phyloP scores from a whole-genome alignment of 2,113 vertebrate genomes.

The Serranochromis macrocephalus region DNA sequence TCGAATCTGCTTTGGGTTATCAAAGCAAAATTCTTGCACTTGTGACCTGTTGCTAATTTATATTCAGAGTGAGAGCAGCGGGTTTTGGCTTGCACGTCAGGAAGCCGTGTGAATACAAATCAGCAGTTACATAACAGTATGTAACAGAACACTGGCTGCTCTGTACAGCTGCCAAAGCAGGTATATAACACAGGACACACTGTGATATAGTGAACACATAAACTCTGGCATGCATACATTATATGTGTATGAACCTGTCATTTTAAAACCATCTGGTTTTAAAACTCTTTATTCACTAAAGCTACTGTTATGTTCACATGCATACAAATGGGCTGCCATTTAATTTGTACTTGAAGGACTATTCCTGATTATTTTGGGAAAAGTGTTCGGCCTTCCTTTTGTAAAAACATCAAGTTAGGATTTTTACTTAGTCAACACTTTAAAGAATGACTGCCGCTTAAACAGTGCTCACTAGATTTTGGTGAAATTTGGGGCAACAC shows the following conservation, averaged over 20 bases:
- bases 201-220: not conserved
- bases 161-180: not conserved
- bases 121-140: constrained; percentile 26
- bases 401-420: not conserved
- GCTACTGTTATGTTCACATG: not conserved
- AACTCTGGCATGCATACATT: not conserved
- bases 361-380: not conserved
- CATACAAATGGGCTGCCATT: not conserved
- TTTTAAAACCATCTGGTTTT: not conserved
- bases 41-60: not conserved
- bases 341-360: not conserved
- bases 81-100: not conserved
- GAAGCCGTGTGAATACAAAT: constrained; percentile 14
- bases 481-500: not conserved
- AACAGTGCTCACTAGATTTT: not conserved
- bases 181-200: not conserved
- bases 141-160: constrained; percentile 9
- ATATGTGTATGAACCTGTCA: not conserved
- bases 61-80: not conserved
- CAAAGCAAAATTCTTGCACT: not conserved
- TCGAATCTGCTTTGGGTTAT: not conserved
- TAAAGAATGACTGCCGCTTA: not conserved
- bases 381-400: rapidly evolving
- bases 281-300: not conserved
- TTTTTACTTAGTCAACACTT: not conserved